These are phyloP conservation scores for Dryomyza anilis DNA, from an alignment of 2,888 invertebrate genomes.

Conservation along the genomic window DNA sequence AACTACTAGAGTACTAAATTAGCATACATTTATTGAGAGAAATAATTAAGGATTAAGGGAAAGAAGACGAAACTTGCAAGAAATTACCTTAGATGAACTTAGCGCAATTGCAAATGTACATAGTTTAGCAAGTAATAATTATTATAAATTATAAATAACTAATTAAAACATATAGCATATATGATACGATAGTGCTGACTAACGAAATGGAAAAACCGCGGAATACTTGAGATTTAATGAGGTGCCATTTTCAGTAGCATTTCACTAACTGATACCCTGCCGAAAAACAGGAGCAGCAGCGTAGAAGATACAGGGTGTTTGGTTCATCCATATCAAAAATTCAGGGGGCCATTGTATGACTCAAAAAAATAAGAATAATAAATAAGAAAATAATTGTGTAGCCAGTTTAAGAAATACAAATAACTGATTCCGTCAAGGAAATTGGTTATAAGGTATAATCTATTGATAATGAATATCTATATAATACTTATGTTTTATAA, in stretches of 20 bases:
- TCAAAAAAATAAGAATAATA: neutral
- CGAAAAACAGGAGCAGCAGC: neutral
- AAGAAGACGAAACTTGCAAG: conserved; percentile 13
- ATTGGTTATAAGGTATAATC: no score
- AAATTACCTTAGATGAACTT: conserved; percentile 60
- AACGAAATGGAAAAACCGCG: neutral
- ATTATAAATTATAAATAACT: conserved; percentile 5
- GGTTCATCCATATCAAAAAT: no score
- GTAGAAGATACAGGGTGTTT: no score
- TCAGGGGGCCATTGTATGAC: no score
- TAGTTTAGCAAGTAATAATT: conserved; percentile 54
- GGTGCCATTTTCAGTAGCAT: neutral
- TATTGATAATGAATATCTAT: no score
- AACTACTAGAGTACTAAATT: no score
- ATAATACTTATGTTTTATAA: no score
- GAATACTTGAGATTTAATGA: neutral
- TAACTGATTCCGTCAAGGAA: no score
- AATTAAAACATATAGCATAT: conserved; percentile 12
- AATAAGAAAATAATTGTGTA: neutral
- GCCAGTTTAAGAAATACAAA: no score
- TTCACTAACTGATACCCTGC: neutral
- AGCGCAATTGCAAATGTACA: conserved; percentile 62
- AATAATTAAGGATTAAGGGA: no score
- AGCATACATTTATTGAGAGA: no score
- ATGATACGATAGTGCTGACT: neutral